Percentiles rank a stretch among this genome's conserved stretches.
phyloP scores from a whole-genome alignment of 2,888 invertebrate genomes.

The Alentia gelatinosa region DNA sequence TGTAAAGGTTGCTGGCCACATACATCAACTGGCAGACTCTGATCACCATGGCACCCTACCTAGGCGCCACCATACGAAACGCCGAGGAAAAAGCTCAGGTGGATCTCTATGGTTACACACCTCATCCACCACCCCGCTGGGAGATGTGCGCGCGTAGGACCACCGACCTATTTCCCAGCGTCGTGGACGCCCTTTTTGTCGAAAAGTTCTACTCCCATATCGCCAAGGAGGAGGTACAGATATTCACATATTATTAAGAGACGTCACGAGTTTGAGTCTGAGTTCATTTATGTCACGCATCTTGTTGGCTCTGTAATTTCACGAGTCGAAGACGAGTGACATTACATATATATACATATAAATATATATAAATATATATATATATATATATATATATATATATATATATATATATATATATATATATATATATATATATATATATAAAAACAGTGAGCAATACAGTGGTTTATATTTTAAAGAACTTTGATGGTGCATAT shows the following conservation, averaged over 20 bases:
- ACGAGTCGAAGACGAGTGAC: too few species aligned
- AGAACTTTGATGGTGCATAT: too few species aligned
- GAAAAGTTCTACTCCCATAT: neutral
- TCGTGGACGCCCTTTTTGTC: constrained; percentile 43
- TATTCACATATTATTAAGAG: neutral
- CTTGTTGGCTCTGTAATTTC: too few species aligned
- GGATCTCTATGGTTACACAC: neutral
- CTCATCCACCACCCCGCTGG: constrained; percentile 16
- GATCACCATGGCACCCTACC: constrained; percentile 15
- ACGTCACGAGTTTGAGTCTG: too few species aligned
- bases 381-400: too few species aligned
- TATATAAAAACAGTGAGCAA: too few species aligned
- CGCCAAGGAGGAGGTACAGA: neutral
- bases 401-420: too few species aligned
- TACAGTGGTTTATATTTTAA: too few species aligned
- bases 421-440: too few species aligned
- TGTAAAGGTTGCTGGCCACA: constrained; percentile 2
- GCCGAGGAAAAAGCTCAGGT: constrained; percentile 13
- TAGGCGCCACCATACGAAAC: neutral
- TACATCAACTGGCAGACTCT: constrained; percentile 38
- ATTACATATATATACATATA: too few species aligned
- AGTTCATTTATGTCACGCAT: too few species aligned
- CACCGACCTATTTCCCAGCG: neutral
- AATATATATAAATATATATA: too few species aligned
- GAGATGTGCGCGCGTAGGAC: constrained; percentile 17